A percentile compares a stretch with the other conserved stretches of the same genome.
phyloP scores from a whole-genome alignment of 1,140 invertebrate species.

The Cheumatopsyche charites region DNA sequence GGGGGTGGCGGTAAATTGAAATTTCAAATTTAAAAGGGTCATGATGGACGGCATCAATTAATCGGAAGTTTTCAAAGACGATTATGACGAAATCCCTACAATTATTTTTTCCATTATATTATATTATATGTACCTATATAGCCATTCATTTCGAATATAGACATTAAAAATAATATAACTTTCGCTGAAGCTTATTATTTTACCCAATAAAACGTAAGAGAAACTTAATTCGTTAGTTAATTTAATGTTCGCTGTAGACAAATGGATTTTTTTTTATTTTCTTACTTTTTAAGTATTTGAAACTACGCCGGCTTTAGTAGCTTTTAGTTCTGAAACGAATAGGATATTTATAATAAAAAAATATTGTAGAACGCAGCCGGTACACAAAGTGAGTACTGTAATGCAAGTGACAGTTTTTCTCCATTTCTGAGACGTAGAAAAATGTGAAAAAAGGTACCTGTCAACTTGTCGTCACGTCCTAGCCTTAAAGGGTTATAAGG shows the following conservation, averaged over 20 bases:
- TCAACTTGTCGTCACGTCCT: slow-evolving; percentile 22
- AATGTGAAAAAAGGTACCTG: slow-evolving; percentile 32
- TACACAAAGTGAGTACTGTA: slow-evolving; percentile 8
- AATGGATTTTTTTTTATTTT: no score
- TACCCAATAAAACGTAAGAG: no score
- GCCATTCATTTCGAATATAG: background rate
- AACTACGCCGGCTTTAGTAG: background rate
- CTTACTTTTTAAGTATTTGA: no score
- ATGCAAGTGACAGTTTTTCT: slow-evolving; percentile 27
- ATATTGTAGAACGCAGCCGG: background rate
- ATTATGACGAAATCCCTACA: slow-evolving; percentile 15
- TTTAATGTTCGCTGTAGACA: no score
- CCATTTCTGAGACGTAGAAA: slow-evolving; percentile 20
- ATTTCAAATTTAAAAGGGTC: slow-evolving; percentile 20
- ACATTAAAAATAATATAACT: background rate
- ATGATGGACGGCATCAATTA: slow-evolving; percentile 24
- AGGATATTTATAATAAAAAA: slow-evolving; percentile 12
- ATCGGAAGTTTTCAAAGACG: background rate
- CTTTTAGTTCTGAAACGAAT: background rate
- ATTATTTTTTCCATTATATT: slow-evolving; percentile 29
- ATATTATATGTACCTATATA: background rate
- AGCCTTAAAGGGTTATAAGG: slow-evolving; percentile 20
- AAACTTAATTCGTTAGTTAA: no score
- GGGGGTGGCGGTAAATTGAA: background rate
- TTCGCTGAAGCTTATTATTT: no score